Evolutionary conservation across 2,113 vertebrate genomes (phyloP).

Genomic region (Phrynosoma platyrhinos): DNA sequence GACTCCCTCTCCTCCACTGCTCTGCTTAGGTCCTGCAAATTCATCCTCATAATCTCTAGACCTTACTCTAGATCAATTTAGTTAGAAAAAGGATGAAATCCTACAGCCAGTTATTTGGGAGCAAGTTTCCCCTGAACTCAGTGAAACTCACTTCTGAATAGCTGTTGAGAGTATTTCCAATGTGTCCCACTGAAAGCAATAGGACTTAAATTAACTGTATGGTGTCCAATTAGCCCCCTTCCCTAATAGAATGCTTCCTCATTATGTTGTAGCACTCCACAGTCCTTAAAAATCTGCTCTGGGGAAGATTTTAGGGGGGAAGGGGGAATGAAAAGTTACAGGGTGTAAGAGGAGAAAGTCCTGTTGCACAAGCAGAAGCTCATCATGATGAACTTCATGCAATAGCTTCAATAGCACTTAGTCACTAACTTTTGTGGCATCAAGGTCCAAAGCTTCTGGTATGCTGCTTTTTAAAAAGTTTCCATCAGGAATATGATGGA

Average conservation of each 20-base stretch:
- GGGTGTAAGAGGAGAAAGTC: background rate
- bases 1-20: too few species aligned
- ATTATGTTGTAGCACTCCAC: too few species aligned
- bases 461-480: conserved; percentile 17
- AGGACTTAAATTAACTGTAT: background rate
- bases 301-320: background rate
- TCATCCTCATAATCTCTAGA: too few species aligned
- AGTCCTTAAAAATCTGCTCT: background rate
- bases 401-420: background rate
- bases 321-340: background rate
- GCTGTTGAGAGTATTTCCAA: background rate
- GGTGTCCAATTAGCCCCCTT: too few species aligned
- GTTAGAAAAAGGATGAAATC: background rate
- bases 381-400: background rate
- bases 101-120: background rate
- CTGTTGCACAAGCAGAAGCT: background rate
- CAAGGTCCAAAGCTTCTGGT: conserved; percentile 1
- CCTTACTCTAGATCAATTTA: background rate
- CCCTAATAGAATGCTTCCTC: background rate
- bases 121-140: background rate
- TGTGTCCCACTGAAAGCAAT: background rate
- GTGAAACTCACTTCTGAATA: background rate
- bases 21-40: too few species aligned
- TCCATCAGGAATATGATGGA: conserved; percentile 61
- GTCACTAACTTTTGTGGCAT: background rate